Evolutionary conservation across 2,113 vertebrate species (phyloP).

Genomic region (Pampusana beccarii): DNA sequence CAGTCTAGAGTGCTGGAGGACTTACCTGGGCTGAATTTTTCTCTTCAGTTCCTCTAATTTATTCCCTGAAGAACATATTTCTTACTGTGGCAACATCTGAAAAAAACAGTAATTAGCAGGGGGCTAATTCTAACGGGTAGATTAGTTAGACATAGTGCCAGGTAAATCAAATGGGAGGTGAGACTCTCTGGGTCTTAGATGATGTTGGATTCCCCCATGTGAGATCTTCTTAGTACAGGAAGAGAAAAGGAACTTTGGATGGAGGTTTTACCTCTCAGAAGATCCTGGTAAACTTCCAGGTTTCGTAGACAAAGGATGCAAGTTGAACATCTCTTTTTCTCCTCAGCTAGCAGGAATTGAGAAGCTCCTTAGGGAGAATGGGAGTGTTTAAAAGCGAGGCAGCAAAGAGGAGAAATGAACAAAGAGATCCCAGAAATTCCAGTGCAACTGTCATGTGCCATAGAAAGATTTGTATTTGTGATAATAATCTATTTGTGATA

Average conservation of each 20-base stretch:
- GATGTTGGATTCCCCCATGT: too few relatives aligned
- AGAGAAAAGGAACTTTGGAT: not conserved
- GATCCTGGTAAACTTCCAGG: not conserved
- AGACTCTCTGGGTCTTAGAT: not conserved
- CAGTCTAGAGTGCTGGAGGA: too few relatives aligned
- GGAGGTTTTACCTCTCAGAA: accelerated
- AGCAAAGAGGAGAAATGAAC: not conserved
- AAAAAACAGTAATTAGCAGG: not conserved
- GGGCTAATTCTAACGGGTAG: not conserved
- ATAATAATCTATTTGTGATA: not conserved
- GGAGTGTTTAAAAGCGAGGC: not conserved
- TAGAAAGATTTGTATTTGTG: too few relatives aligned
- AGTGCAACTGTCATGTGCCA: too few relatives aligned
- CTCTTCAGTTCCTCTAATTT: too few relatives aligned
- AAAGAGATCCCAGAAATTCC: not conserved
- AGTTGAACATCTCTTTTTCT: not conserved
- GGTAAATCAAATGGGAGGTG: not conserved
- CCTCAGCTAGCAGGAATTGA: not conserved
- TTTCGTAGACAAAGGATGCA: not conserved
- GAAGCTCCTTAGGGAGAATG: not conserved
- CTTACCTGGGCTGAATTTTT: too few relatives aligned
- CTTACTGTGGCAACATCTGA: not conserved
- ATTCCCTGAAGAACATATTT: not conserved
- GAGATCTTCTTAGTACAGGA: not conserved
- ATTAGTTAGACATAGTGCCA: not conserved